Percentiles rank a stretch among this genome's conserved stretches.
These are phyloP conservation scores for Chaetodon auriga DNA, from an alignment of 2,113 vertebrate genomes.

Conservation along the genomic window DNA sequence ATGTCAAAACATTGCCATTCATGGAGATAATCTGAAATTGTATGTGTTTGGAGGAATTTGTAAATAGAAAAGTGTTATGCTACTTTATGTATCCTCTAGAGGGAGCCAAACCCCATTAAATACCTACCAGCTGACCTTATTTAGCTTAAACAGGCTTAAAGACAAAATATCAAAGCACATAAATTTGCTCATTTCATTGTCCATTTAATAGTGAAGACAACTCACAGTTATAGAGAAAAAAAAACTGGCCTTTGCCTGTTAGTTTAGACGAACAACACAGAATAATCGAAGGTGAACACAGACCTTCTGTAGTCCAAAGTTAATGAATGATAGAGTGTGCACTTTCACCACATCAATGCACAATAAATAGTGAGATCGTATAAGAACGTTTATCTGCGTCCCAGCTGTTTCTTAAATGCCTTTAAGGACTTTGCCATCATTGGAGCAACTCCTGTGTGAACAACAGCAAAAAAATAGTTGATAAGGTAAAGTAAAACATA, in stretches of 20 bases:
- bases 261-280: slow-evolving; percentile 41
- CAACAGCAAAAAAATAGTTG: background rate
- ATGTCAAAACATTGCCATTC: background rate
- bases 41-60: background rate
- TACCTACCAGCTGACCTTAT: background rate
- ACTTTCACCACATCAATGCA: slow-evolving; percentile 27
- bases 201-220: slow-evolving; percentile 67
- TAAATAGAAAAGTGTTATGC: background rate
- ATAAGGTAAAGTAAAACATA: background rate
- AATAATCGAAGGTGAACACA: slow-evolving; percentile 42
- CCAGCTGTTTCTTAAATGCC: slow-evolving; percentile 84
- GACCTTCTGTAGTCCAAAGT: slow-evolving; percentile 19
- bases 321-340: slow-evolving; percentile 46
- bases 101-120: slow-evolving; percentile 65
- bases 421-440: slow-evolving; percentile 91
- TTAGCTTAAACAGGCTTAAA: background rate
- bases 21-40: background rate
- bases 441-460: slow-evolving; percentile 86
- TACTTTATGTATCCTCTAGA: slow-evolving; percentile 58
- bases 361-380: slow-evolving; percentile 12
- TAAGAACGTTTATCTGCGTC: slow-evolving; percentile 72
- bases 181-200: slow-evolving; percentile 52
- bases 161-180: slow-evolving; percentile 23
- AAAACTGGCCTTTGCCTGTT: slow-evolving; percentile 8
- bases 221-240: slow-evolving; percentile 26